phyloP scores from a whole-genome alignment of 2,888 invertebrate genomes.

The Tuberolachnus salignus region DNA sequence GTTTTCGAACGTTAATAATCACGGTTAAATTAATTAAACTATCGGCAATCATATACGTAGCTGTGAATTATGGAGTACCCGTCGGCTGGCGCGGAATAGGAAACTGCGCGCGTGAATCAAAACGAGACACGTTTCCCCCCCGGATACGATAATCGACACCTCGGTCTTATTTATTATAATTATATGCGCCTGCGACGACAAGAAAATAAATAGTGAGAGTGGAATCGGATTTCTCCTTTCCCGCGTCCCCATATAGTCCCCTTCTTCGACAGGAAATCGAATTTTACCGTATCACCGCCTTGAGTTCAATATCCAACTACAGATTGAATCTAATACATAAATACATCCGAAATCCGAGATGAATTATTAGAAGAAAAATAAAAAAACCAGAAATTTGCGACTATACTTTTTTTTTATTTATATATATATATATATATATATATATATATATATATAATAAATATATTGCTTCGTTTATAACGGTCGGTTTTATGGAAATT shows the following conservation, averaged over 20 bases:
- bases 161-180: conserved; percentile 1
- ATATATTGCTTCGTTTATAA: no score
- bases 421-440: no score
- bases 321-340: not conserved
- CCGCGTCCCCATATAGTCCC: not conserved
- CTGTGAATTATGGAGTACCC: not conserved
- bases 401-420: no score
- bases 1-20: not conserved
- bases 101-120: conserved; percentile 21
- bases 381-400: no score
- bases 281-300: conserved; percentile 9
- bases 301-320: conserved; percentile 1
- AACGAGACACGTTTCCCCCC: conserved; percentile 10
- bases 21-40: conserved; percentile 17
- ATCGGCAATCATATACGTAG: not conserved
- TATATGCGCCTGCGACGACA: not conserved
- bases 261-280: conserved; percentile 31
- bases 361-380: not conserved
- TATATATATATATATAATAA: no score
- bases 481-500: no score
- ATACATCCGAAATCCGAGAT: not conserved
- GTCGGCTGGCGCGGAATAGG: not conserved
- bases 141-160: conserved; percentile 36
- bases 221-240: conserved; percentile 13
- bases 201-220: not conserved